A percentile compares a stretch with the other conserved stretches of the same genome.
Conservation (phyloP, 1,140 invertebrate genomes). For the Drosophila seguyi region DNA sequence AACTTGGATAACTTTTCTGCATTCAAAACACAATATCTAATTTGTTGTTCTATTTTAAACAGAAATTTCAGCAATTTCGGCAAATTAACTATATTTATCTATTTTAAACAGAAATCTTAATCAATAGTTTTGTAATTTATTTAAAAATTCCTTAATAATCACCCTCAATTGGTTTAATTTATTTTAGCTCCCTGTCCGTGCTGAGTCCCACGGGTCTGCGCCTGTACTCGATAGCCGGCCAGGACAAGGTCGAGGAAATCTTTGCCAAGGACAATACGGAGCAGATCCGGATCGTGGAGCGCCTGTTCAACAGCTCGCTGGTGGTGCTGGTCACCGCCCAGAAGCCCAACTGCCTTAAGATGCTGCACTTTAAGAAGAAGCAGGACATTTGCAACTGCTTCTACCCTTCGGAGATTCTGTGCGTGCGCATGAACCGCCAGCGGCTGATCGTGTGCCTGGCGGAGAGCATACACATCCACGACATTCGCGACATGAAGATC, state of each 20-base stretch:
- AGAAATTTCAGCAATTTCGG: too few relatives aligned
- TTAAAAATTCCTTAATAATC: not conserved
- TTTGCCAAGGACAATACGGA: slow-evolving; percentile 81
- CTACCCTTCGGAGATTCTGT: slow-evolving; percentile 98
- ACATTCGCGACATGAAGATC: slow-evolving; percentile 99
- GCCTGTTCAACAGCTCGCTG: slow-evolving; percentile 83
- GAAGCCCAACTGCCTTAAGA: slow-evolving; percentile 86
- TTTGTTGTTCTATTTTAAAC: too few relatives aligned
- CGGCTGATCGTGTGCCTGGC: slow-evolving; percentile 98
- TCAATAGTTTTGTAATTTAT: too few relatives aligned
- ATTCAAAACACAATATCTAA: too few relatives aligned
- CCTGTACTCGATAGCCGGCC: slow-evolving; percentile 69
- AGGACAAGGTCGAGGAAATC: slow-evolving; percentile 83
- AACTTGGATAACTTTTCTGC: too few relatives aligned
- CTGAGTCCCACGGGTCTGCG: slow-evolving; percentile 70
- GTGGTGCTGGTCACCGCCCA: slow-evolving; percentile 82
- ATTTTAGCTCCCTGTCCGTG: slow-evolving; percentile 72
- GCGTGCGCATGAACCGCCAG: slow-evolving; percentile 97
- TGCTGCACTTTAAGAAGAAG: slow-evolving; percentile 99
- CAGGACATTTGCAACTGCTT: slow-evolving; percentile 99
- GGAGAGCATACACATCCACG: slow-evolving; percentile 99
- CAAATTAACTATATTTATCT: too few relatives aligned
- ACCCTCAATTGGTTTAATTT: not conserved
- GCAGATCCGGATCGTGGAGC: slow-evolving; percentile 80
- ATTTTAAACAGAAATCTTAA: too few relatives aligned